A percentile compares a stretch with the other conserved stretches of the same genome.
These are phyloP conservation scores for Peromyscus maniculatus DNA, from an alignment of 2,113 vertebrate genomes.

Conservation along the genomic window DNA sequence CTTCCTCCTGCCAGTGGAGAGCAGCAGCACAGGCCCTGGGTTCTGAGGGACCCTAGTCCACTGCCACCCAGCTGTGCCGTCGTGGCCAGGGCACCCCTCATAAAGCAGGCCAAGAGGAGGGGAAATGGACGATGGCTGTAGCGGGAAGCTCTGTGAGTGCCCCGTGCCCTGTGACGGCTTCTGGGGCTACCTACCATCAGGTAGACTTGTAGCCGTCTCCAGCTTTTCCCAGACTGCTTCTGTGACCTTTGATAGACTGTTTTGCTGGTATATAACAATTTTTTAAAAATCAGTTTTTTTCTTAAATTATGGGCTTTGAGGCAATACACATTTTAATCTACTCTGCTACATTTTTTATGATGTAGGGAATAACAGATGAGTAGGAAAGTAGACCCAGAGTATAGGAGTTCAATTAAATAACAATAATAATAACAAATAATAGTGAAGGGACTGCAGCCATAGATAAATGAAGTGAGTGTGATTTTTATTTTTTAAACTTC, in stretches of 20 bases:
- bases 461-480: background rate
- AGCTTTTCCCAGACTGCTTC: too few relatives aligned
- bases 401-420: background rate
- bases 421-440: background rate
- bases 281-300: fast-evolving
- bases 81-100: background rate
- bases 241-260: background rate
- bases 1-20: fast-evolving
- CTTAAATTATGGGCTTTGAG: background rate
- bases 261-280: background rate
- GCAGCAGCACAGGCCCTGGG: background rate
- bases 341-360: background rate
- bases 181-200: too few relatives aligned
- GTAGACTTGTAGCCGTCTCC: background rate
- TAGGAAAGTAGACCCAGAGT: background rate
- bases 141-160: background rate
- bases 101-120: background rate
- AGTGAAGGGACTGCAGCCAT: too few relatives aligned
- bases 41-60: background rate
- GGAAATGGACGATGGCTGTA: background rate
- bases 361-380: background rate
- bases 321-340: background rate
- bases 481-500: background rate
- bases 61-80: background rate
- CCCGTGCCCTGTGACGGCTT: background rate